Percentiles rank a stretch among this genome's conserved stretches.
These are phyloP conservation scores for Drosophila parabipectinata DNA, from an alignment of 1,140 invertebrate species.

Conservation along the genomic window DNA sequence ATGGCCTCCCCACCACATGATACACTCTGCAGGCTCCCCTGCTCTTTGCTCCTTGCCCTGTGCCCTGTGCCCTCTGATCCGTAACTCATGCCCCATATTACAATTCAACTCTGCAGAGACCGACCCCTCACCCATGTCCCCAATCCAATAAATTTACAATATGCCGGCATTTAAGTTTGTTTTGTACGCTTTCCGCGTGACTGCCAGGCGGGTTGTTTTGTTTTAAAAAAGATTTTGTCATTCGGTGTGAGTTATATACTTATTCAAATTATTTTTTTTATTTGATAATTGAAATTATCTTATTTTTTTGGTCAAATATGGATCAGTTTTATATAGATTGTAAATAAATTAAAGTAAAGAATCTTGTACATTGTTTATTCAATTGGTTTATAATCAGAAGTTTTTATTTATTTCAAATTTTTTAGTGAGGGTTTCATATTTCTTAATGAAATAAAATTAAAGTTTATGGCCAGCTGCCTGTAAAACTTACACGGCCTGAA, in stretches of 20 bases:
- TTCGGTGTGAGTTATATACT: too few species aligned
- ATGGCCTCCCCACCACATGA: constrained; percentile 42
- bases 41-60: constrained; percentile 1
- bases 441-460: too few species aligned
- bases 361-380: too few species aligned
- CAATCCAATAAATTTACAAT: constrained; percentile 64
- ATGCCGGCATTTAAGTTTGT: constrained; percentile 58
- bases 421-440: too few species aligned
- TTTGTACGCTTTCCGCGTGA: constrained; percentile 34
- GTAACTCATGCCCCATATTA: not conserved
- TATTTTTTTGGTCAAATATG: not conserved
- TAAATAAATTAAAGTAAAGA: too few species aligned
- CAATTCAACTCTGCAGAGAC: constrained; percentile 3
- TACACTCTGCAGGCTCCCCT: constrained; percentile 17
- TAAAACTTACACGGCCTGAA: not conserved
- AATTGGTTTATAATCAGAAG: too few species aligned
- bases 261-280: too few species aligned
- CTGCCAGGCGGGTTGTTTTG: not conserved
- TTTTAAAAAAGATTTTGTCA: not conserved
- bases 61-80: constrained; percentile 11
- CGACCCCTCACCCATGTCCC: constrained; percentile 18
- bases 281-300: not conserved
- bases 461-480: not conserved
- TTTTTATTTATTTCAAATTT: too few species aligned
- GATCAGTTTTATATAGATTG: too few species aligned